Evolutionary conservation across 37 sponge, comb jelly and placozoan species (phyloP).

Genomic region (Hexactinellida sp.): DNA sequence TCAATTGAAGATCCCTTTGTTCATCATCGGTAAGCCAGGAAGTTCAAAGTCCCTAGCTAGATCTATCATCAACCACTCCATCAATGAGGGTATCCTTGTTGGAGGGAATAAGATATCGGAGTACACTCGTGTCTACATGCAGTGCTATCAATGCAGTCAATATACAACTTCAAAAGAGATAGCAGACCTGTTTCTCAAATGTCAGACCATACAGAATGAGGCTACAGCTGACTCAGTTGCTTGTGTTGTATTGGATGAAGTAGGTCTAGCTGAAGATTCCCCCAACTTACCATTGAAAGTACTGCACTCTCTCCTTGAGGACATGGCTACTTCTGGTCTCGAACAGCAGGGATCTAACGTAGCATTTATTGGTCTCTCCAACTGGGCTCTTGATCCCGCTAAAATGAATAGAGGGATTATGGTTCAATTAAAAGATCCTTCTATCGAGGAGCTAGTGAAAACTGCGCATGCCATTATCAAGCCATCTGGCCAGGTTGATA

Average conservation of each 20-base stretch:
- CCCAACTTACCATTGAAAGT: constrained; percentile 30
- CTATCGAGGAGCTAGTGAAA: not conserved
- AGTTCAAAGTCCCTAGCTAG: constrained; percentile 28
- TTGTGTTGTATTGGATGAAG: constrained; percentile 28
- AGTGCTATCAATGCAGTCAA: constrained; percentile 26
- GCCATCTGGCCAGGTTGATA: not conserved
- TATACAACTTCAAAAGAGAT: constrained; percentile 18
- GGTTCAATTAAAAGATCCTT: not conserved
- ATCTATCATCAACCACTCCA: not conserved
- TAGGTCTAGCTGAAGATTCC: constrained; percentile 38
- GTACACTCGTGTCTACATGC: constrained; percentile 18
- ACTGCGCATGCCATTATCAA: not conserved
- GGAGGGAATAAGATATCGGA: constrained; percentile 40
- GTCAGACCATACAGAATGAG: constrained; percentile 14
- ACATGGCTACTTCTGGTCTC: not conserved
- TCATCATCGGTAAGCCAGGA: constrained; percentile 39
- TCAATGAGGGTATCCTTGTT: constrained; percentile 23
- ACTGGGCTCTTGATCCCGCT: constrained; percentile 41
- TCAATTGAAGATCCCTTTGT: constrained; percentile 35
- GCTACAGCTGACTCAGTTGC: not conserved
- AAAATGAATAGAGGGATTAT: constrained; percentile 39
- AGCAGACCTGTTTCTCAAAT: not conserved
- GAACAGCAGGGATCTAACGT: not conserved
- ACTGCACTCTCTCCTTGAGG: constrained; percentile 31
- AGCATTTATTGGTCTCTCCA: constrained; percentile 29